These are phyloP conservation scores for Baronia brevicornis DNA, from an alignment of 2,888 invertebrate genomes.

Conservation along the genomic window DNA sequence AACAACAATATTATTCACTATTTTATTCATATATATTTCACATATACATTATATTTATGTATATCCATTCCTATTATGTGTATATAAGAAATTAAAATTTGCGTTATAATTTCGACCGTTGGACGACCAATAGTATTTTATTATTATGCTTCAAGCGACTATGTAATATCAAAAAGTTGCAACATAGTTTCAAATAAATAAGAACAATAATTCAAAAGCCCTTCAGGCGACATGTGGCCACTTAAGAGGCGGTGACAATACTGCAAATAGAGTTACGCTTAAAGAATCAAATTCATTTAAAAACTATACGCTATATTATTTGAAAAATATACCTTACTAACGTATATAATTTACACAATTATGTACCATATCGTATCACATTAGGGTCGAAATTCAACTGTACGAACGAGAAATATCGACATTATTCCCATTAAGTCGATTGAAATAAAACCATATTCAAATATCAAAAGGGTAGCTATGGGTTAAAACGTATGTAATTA, in stretches of 20 bases:
- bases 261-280: slow-evolving; percentile 71
- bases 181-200: slow-evolving; percentile 34
- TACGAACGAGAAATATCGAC: neutral
- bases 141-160: slow-evolving; percentile 18
- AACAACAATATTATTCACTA: too few relatives aligned
- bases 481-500: slow-evolving; percentile 73
- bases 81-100: too few relatives aligned
- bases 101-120: too few relatives aligned
- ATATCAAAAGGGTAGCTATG: slow-evolving; percentile 60
- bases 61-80: too few relatives aligned
- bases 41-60: too few relatives aligned
- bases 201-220: slow-evolving; percentile 57
- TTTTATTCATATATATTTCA: too few relatives aligned
- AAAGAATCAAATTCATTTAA: slow-evolving; percentile 57
- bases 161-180: slow-evolving; percentile 33
- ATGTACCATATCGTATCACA: neutral
- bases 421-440: slow-evolving; percentile 46
- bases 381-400: slow-evolving; percentile 21
- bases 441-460: slow-evolving; percentile 70
- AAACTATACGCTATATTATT: slow-evolving; percentile 30
- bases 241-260: slow-evolving; percentile 72
- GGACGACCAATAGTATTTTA: slow-evolving; percentile 7
- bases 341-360: slow-evolving; percentile 4
- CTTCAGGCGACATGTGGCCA: slow-evolving; percentile 72
- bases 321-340: slow-evolving; percentile 31